Evolutionary conservation across 2,113 vertebrate genomes (phyloP).

Genomic region (Phoenicopterus ruber): DNA sequence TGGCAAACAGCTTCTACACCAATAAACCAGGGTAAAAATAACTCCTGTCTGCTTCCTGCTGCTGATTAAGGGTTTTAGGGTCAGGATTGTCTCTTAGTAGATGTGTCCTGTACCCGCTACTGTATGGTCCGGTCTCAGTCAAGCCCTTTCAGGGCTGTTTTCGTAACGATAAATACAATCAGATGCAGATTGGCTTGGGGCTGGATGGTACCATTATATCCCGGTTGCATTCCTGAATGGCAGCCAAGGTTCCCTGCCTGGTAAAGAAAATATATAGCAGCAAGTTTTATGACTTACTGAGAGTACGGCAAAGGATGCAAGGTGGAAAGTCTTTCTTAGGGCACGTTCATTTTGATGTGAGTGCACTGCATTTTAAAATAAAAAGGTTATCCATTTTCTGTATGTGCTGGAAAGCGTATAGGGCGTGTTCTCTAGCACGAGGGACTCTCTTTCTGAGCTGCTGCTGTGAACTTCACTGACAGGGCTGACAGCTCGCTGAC

Average conservation of each 20-base stretch:
- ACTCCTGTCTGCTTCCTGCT: background rate
- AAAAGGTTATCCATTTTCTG: background rate
- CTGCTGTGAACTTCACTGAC: background rate
- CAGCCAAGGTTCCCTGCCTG: conserved; percentile 7
- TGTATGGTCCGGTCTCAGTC: background rate
- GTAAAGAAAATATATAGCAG: background rate
- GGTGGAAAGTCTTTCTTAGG: background rate
- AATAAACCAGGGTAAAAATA: background rate
- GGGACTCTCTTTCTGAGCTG: background rate
- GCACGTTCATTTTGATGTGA: background rate
- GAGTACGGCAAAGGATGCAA: background rate
- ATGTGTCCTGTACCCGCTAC: fast-evolving
- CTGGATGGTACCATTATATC: background rate
- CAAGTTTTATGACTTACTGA: background rate
- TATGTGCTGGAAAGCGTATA: background rate
- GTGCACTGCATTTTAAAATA: background rate
- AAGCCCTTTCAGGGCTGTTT: background rate
- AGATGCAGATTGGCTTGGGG: background rate
- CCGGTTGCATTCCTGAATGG: conserved; percentile 1
- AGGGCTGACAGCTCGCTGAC: background rate
- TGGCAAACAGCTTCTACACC: background rate
- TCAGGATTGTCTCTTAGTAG: background rate
- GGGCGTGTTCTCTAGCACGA: background rate
- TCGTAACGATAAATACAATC: background rate
- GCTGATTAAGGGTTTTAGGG: background rate